Conservation (phyloP, 2,888 invertebrate genomes). For the Apocheima hispidaria region DNA sequence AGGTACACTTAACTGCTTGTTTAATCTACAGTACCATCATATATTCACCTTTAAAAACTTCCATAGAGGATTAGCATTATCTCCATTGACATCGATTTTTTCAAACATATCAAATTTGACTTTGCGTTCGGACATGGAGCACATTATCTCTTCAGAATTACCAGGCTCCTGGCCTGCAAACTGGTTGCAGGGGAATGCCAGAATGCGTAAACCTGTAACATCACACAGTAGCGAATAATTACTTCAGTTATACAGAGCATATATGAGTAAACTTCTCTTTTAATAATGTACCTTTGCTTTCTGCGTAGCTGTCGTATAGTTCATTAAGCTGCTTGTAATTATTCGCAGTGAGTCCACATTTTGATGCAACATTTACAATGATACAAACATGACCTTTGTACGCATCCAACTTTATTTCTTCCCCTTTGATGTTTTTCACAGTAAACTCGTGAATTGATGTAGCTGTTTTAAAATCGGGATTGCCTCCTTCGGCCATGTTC, state of each 20-base stretch:
- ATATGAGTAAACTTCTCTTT: neutral
- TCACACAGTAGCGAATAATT: neutral
- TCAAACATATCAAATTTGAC: conserved; percentile 90
- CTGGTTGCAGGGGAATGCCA: conserved; percentile 96
- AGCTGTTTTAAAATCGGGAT: conserved; percentile 88
- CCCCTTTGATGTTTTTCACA: conserved; percentile 93
- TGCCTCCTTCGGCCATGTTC: conserved; percentile 63
- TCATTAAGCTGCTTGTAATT: conserved; percentile 94
- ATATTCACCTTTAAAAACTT: conserved; percentile 87
- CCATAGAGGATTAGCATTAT: conserved; percentile 88
- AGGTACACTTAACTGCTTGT: neutral
- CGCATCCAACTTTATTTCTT: conserved; percentile 91
- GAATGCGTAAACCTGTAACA: conserved; percentile 85
- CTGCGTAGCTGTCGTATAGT: conserved; percentile 90
- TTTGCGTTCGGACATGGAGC: conserved; percentile 87
- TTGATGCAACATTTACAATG: conserved; percentile 95
- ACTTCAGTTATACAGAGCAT: neutral
- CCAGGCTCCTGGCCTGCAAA: conserved; percentile 91
- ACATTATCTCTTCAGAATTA: conserved; percentile 87
- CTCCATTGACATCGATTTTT: conserved; percentile 90
- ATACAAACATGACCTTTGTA: conserved; percentile 94
- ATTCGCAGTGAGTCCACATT: conserved; percentile 93
- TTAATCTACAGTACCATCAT: neutral
- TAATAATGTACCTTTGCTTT: conserved; percentile 83
- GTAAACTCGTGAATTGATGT: conserved; percentile 93